These are phyloP conservation scores for Syngnathus typhle DNA, from an alignment of 2,113 vertebrate species.

Conservation along the genomic window DNA sequence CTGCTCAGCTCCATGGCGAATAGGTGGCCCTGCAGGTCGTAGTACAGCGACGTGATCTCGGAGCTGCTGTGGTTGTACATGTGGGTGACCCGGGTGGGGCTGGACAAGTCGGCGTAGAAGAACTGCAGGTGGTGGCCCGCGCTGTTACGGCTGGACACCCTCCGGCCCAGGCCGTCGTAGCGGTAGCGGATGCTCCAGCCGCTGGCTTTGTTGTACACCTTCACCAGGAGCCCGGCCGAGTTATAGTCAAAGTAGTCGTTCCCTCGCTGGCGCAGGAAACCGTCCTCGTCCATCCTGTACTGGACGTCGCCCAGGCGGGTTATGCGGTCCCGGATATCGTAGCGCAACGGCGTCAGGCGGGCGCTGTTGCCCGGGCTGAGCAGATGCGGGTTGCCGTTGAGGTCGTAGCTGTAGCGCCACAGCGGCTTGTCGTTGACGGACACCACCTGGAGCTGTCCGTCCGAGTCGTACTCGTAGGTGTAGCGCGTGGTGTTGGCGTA, in stretches of 20 bases:
- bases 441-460: slow-evolving; percentile 91
- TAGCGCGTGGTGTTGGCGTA: slow-evolving; percentile 96
- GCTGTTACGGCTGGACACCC: slow-evolving; percentile 87
- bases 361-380: slow-evolving; percentile 92
- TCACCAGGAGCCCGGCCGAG: slow-evolving; percentile 85
- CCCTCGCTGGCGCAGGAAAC: slow-evolving; percentile 91
- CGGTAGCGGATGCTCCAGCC: slow-evolving; percentile 90
- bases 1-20: slow-evolving; percentile 98
- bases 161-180: slow-evolving; percentile 89
- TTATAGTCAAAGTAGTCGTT: slow-evolving; percentile 92
- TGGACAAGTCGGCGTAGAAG: slow-evolving; percentile 94
- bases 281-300: slow-evolving; percentile 93
- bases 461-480: slow-evolving; percentile 90
- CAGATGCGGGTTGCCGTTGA: slow-evolving; percentile 94
- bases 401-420: slow-evolving; percentile 96
- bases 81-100: slow-evolving; percentile 91
- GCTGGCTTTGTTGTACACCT: slow-evolving; percentile 84
- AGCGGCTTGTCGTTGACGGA: slow-evolving; percentile 94
- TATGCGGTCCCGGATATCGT: slow-evolving; percentile 88
- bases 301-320: slow-evolving; percentile 89
- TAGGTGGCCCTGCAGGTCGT: slow-evolving; percentile 94
- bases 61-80: slow-evolving; percentile 98
- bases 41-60: slow-evolving; percentile 94
- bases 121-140: slow-evolving; percentile 89
- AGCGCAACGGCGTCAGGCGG: slow-evolving; percentile 89